phyloP scores from a whole-genome alignment of 2,797 vertebrate genomes.

The Eulemur coronatus region DNA sequence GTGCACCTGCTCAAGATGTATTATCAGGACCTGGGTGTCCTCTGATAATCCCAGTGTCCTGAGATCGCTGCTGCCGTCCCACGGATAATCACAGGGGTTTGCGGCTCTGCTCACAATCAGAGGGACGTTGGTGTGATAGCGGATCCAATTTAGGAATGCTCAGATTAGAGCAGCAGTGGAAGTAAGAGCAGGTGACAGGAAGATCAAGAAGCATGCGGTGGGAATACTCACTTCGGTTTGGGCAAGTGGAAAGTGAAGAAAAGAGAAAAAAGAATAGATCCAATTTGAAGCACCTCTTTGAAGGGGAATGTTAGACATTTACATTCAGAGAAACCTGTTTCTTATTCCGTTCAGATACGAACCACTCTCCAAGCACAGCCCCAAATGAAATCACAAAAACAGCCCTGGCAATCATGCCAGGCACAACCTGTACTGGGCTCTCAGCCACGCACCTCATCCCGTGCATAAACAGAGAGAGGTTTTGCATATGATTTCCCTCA shows the following conservation, averaged over 20 bases:
- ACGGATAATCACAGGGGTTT: rapidly evolving
- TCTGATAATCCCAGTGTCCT: rapidly evolving
- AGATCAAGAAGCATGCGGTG: rapidly evolving
- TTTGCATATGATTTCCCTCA: background rate
- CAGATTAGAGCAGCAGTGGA: background rate
- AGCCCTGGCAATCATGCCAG: rapidly evolving
- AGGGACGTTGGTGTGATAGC: rapidly evolving
- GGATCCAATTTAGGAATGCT: background rate
- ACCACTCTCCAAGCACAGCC: rapidly evolving
- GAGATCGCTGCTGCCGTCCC: rapidly evolving
- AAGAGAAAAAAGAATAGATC: rapidly evolving
- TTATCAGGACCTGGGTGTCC: background rate
- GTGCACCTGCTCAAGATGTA: background rate
- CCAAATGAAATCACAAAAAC: background rate
- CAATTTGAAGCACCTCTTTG: background rate
- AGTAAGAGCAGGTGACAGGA: rapidly evolving
- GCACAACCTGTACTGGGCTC: too few species aligned
- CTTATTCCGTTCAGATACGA: background rate
- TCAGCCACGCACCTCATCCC: too few species aligned
- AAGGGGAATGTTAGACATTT: background rate
- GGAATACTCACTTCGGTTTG: rapidly evolving
- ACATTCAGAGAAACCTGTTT: too few species aligned
- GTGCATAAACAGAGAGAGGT: background rate
- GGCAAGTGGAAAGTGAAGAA: background rate
- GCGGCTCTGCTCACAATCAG: background rate